Evolutionary conservation across 1,140 invertebrate species (phyloP), one percentile per base, ranked within the genome.

Genomic region (Drosophila bocki): DNA sequence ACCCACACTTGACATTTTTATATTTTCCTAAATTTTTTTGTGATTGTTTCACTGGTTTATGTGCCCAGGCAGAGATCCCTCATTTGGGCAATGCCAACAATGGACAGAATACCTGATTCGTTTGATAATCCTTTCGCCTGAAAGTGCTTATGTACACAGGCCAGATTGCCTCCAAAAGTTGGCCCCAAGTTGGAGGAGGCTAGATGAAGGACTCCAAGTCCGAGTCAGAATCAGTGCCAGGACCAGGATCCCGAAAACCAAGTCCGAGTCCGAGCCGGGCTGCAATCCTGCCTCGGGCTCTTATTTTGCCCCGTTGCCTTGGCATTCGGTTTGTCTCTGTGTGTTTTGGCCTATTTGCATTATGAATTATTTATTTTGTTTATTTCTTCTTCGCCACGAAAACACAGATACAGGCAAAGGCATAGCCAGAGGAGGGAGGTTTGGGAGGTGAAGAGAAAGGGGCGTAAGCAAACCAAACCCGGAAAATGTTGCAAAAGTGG

Each of bases 351-450:
- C 85, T 87, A 87, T 90, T 87, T 87, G 84, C 85, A 87, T 90
- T 90, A 87, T 87, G 84, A 90, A 87, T 90, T 84, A 87, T 87
- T 87, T 88, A 90, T 90, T 80, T 86, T 84, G 82, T 80, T 82
- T 74, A 84, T 84, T 77, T 65, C 62, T 62, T 69, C 58, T 78
- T 77, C 44, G 42, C 58, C 47, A 80, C 60, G 37, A 45, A 63
- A 72, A 61, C 54, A 80, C 63, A 70, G 64, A 57, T 35, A 70
- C 44, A 15, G 22, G 17, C n/a, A n/a, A 37, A 42, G 29, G 32
- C 50, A 53, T 35, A 35, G 32, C 32, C 50, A 35, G 35, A 15
- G 11, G 45, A 11, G 45, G 9, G 13, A 7, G 26, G 0, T 7
- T 0, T 2, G 22, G 26, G 26, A 26, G 6, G 32, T 12, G 3